Evolutionary conservation across 2,113 vertebrate species (phyloP).

Genomic region (Eurypyga helias): DNA sequence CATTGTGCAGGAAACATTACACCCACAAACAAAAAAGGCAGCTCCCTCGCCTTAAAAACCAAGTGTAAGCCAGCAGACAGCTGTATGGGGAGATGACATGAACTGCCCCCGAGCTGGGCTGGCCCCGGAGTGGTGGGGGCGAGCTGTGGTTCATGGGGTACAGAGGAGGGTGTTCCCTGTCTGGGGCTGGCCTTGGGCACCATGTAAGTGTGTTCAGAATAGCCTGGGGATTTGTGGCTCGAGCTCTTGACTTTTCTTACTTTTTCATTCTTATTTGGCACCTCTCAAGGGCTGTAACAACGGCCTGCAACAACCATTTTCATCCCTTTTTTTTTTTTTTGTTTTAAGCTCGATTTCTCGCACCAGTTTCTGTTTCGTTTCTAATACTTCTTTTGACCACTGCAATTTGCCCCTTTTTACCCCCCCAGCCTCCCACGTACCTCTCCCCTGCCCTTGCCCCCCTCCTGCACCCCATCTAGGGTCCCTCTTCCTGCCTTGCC

Average conservation of each 20-base stretch:
- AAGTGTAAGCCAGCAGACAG: not conserved
- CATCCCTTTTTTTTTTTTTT: not conserved
- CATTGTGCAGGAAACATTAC: not conserved
- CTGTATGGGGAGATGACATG: not conserved
- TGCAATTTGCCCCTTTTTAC: not conserved
- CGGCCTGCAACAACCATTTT: not conserved
- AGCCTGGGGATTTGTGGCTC: not conserved
- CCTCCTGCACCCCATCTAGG: not conserved
- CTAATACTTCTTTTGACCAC: not conserved
- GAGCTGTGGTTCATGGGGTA: not conserved
- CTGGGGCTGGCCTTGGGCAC: not conserved
- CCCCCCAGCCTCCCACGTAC: fast-evolving
- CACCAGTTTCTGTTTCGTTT: not conserved
- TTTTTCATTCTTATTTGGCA: not conserved
- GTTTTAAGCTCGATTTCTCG: not conserved
- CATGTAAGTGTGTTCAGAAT: not conserved
- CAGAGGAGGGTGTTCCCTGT: not conserved
- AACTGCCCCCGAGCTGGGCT: not conserved
- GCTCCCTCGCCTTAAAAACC: not conserved
- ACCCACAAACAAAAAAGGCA: not conserved
- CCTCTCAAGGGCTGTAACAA: not conserved
- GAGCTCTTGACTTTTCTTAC: not conserved
- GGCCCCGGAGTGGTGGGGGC: not conserved
- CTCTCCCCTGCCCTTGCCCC: not conserved
- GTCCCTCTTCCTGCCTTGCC: not conserved